Base-by-base conservation (phyloP, 2,797 vertebrate species). In the Zenarchopterus dispar region DNA sequence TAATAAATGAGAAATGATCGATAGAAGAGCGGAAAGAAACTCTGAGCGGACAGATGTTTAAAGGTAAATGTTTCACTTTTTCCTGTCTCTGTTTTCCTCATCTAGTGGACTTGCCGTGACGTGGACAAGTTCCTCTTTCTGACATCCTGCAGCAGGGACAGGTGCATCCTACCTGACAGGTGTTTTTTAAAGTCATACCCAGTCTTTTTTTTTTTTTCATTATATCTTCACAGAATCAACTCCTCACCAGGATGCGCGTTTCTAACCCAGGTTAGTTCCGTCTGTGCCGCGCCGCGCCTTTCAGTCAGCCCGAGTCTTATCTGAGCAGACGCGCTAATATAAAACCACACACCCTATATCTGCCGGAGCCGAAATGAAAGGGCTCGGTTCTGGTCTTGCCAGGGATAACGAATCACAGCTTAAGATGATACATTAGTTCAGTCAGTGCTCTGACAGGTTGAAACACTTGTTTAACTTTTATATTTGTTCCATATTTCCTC, bases 71-170 rank as follows among this genome's bases (percentile, higher is more conserved):
- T 53, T 44, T 11, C n/a, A 48, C 15, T 16, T 58, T 18, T 0
- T 22, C 0, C 0, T 22, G 8, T 9, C 15, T 36, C 26, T 52
- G 47, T 28, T 28, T 15, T n/a, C 8, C 19, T 62, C 36, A 18
- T 48, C 56, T n/a, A 2, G 2, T 0, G 19, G 57, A 70, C 0
- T 39, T 68, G 22, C 4, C 3, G 48, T 87, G 82, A 88, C 81
- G 89, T 86, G 81, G 81, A 80, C 68, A 23, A 42, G 45, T 26
- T 19, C 41, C 43, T 56, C 67, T 55, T 62, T 22, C 11, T 36
- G n/a, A 10, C 31, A 17, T 28, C 42, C 42, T 22, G 52, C 52
- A 28, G 28, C 28, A 18, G 22, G 15, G 22, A 47, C 76, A 56
- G 66, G 70, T 81, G 61, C 45, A 16, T 72, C 48, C 62, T 42